A percentile compares a stretch with the other conserved stretches of the same genome.
Evolutionary conservation across 2,113 vertebrate genomes (phyloP).

Genomic region (Gobius niger): DNA sequence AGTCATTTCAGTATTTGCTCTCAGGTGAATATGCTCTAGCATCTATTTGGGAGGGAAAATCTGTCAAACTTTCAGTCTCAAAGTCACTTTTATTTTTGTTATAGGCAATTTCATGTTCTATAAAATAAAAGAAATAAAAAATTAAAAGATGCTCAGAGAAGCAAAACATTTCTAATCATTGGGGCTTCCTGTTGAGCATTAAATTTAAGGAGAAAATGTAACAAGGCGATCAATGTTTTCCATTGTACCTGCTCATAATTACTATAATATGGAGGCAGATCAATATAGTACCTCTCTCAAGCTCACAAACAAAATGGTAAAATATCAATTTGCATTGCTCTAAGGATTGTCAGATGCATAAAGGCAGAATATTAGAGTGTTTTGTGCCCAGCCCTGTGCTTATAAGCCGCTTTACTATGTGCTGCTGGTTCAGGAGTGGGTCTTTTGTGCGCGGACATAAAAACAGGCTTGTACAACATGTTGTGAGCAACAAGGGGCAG

Average conservation of each 20-base stretch:
- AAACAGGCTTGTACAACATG: constrained; percentile 1
- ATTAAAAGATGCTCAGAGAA: background rate
- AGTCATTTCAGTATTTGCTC: constrained; percentile 16
- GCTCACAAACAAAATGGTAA: background rate
- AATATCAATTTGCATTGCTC: background rate
- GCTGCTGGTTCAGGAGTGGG: background rate
- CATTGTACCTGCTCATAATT: background rate
- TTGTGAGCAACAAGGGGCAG: background rate
- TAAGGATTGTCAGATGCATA: background rate
- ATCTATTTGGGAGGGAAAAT: background rate
- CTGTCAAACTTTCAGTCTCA: constrained; percentile 16
- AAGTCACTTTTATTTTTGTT: constrained; percentile 14
- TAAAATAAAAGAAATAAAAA: background rate
- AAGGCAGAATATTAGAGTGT: background rate
- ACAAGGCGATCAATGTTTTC: background rate
- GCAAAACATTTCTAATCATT: background rate
- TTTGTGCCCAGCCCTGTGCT: background rate
- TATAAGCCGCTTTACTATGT: background rate
- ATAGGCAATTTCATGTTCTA: background rate
- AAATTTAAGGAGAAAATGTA: background rate
- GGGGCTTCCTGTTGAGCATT: background rate
- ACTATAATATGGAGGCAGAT: background rate
- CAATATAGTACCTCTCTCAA: background rate
- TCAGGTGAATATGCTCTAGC: constrained; percentile 5
- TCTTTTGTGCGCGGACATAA: constrained; percentile 1